Base-by-base conservation (phyloP, 2,888 invertebrate species). In the Pediacus dermestoides region DNA sequence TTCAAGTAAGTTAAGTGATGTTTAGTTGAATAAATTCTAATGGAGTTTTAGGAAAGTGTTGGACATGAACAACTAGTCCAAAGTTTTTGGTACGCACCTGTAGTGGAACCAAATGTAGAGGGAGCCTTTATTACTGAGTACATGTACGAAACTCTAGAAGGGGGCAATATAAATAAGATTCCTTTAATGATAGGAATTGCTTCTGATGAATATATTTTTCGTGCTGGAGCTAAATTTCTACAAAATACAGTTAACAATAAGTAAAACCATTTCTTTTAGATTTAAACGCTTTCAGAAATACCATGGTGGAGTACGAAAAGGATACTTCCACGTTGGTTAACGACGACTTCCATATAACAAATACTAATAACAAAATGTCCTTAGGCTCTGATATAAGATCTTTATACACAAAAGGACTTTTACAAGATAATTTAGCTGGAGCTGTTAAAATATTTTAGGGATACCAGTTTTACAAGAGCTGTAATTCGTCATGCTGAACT, bases 121-220 rank as follows among this genome's bases (percentile, higher is more conserved):
- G 38, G 27, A 9, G 50, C 50, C 3, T 48, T 50, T 36, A 22
- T 52, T 14, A 48, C 50, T 8, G 23, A 41, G 13, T 7, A 11
- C 4, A 45, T 45, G 33, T 52, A 50, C 25, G 48, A 39, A 37
- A 22, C 28, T 16, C 38, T 46, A 21, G 44, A 30, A 34, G 35
- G 28, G 23, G 52, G 50, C 8, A 16, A 33, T 11, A 36, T 44
- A 14, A 42, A 30, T 13, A 39, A 25, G 21, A 48, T 52, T 8
- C 52, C 52, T 9, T 30, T 50, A 7, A 15, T 52, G n/a, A 46
- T 50, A 4, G 52, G 52, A 27, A 32, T 46, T 18, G 39, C 33
- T 32, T 45, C 50, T 1, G 48, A 50, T 23, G 50, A 52, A 42
- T 37, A 35, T 25, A 26, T 48, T 23, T 14, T 25, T 9, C 14